These are phyloP conservation scores for Ophioninae sp. DNA, from an alignment of 2,888 invertebrate genomes.

Conservation along the genomic window DNA sequence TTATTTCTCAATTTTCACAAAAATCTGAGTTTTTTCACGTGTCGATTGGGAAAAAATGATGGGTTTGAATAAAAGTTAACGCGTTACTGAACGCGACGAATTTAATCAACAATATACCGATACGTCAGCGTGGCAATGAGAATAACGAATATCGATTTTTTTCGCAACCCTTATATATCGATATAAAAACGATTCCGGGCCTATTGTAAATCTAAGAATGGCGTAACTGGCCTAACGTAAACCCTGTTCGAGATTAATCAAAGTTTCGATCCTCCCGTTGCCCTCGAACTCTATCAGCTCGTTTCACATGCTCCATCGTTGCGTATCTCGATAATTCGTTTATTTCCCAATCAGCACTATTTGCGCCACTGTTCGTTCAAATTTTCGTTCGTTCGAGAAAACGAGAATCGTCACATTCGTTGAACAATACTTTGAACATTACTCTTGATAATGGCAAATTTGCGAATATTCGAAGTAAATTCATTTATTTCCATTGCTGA, in stretches of 20 bases:
- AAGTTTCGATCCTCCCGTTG: constrained; percentile 5
- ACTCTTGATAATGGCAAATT: not conserved
- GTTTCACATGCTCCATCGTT: not conserved
- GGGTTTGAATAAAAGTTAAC: not conserved
- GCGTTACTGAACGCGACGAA: too few relatives aligned
- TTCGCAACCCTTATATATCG: not conserved
- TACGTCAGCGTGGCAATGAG: not conserved
- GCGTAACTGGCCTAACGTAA: constrained; percentile 50
- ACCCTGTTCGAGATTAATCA: constrained; percentile 25
- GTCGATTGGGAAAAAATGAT: not conserved
- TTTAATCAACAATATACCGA: not conserved
- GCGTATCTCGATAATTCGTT: not conserved
- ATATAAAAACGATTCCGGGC: constrained; percentile 16
- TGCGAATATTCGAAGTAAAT: not conserved
- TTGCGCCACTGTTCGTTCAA: not conserved
- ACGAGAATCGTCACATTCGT: not conserved
- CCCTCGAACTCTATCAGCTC: not conserved
- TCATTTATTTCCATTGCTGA: not conserved
- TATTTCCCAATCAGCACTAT: not conserved
- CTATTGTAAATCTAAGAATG: constrained; percentile 38
- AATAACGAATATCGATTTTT: not conserved
- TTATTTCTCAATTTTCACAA: not conserved
- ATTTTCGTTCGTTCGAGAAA: not conserved
- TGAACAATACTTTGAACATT: too few relatives aligned
- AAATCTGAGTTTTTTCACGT: too few relatives aligned